Evolutionary conservation across 2,888 invertebrate species (phyloP).

Genomic region (Auanema sp.): DNA sequence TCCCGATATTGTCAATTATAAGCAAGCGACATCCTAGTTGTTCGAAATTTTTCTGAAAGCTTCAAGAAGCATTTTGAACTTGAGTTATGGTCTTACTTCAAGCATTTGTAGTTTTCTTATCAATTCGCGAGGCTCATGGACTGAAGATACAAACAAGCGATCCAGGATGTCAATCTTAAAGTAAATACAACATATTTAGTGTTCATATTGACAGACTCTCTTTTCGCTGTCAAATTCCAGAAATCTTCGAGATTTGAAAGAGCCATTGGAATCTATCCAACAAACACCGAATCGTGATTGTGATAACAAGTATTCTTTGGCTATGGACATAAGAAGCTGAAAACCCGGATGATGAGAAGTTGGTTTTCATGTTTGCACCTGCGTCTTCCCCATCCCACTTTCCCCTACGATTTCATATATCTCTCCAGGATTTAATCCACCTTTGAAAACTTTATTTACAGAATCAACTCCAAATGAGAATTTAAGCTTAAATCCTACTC

Average conservation of each 20-base stretch:
- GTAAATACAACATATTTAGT: no score
- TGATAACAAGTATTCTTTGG: no score
- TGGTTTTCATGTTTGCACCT: constrained; percentile 19
- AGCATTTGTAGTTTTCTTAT: no score
- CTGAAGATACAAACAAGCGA: no score
- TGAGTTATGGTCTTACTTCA: no score
- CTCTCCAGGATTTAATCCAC: constrained; percentile 23
- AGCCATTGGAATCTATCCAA: constrained; percentile 29
- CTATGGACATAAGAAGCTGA: not conserved
- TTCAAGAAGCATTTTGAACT: not conserved
- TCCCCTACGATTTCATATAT: constrained; percentile 37
- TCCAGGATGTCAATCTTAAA: no score
- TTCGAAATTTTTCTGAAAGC: not conserved
- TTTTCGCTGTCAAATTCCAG: no score
- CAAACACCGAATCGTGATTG: no score
- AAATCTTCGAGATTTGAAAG: constrained; percentile 13
- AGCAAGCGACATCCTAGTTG: not conserved
- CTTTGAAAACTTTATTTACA: constrained; percentile 13
- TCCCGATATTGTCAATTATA: constrained; percentile 16
- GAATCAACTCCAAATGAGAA: constrained; percentile 8
- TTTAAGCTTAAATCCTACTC: constrained; percentile 18
- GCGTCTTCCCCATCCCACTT: constrained; percentile 33
- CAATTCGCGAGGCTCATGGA: no score
- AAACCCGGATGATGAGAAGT: constrained; percentile 1
- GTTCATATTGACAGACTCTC: no score